Evolutionary conservation across 2,113 vertebrate genomes (phyloP), one percentile per base, ranked within the genome.

Genomic region (Phalacrocorax pelagicus): DNA sequence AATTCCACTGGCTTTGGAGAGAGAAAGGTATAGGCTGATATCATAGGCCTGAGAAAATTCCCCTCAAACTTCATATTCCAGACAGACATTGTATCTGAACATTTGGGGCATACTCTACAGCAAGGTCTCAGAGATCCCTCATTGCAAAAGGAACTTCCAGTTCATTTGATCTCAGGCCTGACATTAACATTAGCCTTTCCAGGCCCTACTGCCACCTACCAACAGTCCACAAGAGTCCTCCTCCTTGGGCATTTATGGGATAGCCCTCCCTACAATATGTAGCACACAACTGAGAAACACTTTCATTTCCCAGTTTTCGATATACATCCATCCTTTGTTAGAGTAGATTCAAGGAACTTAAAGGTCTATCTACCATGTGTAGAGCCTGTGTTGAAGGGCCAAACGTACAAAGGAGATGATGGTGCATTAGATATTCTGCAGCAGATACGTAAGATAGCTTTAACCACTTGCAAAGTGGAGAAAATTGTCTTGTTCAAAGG

Each of bases 291-390:
- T 3, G 5, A 51, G 59, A 66, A 66, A 81, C 20, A 12, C 11
- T 34, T 73, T 19, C 5, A 74, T 58, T 58, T 29, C 40, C 36
- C 30, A 52, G 27, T 10, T 90, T 77, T 69, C 67, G 7, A 47
- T 44, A 40, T 14, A 52, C 7, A 69, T 19, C 27, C 5, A 32
- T 29, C 7, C n/a, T 51, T 49, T 51, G 49, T 15, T 29, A n/a
- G 18, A n/a, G 16, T 3, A 90, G 24, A 58, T 49, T 44, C 73
- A 80, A 86, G 18, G n/a, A 86, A 49, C 36, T 67, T 57, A 61
- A 47, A 81, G 19, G 34, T 11, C 1, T 11, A 75, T 21, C 29
- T 55, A 29, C 26, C 16, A 32, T 59, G 70, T 0, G 0, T 0
- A 72, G 2, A 55, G 44, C 16, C 51, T 38, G 23, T 5, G 29